phyloP scores from a whole-genome alignment of 2,888 invertebrate genomes.

The Drosophila barbarae region DNA sequence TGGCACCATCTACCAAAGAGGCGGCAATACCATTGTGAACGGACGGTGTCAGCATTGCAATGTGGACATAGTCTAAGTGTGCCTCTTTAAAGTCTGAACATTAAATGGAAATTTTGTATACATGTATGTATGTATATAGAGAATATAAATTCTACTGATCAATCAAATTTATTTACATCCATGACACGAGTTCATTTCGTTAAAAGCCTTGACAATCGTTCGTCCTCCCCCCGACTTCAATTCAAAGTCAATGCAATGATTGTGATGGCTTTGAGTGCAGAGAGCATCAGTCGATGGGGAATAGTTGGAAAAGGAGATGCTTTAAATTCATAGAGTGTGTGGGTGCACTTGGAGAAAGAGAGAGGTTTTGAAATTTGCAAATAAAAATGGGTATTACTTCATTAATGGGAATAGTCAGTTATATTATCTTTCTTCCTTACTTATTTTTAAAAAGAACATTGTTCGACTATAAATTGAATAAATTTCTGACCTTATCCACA shows the following conservation, averaged over 20 bases:
- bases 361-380: no score
- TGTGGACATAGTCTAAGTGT: constrained; percentile 44
- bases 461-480: no score
- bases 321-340: constrained; percentile 2
- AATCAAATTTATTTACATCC: constrained; percentile 5
- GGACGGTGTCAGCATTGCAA: constrained; percentile 55
- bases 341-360: not conserved
- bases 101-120: not conserved
- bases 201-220: constrained; percentile 35
- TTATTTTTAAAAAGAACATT: no score
- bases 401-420: not conserved
- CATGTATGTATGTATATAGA: not conserved
- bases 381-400: fast-evolving
- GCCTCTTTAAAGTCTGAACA: constrained; percentile 19
- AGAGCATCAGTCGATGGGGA: constrained; percentile 21
- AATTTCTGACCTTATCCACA: not conserved
- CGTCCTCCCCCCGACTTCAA: constrained; percentile 3
- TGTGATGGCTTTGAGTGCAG: constrained; percentile 24
- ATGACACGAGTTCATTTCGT: constrained; percentile 32
- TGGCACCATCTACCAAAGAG: constrained; percentile 38
- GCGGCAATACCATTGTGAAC: constrained; percentile 53
- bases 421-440: not conserved
- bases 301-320: not conserved
- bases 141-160: constrained; percentile 3
- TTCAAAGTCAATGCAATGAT: constrained; percentile 22